Evolutionary conservation across 1,140 invertebrate species (phyloP).

Genomic region (Sycobia sp.): DNA sequence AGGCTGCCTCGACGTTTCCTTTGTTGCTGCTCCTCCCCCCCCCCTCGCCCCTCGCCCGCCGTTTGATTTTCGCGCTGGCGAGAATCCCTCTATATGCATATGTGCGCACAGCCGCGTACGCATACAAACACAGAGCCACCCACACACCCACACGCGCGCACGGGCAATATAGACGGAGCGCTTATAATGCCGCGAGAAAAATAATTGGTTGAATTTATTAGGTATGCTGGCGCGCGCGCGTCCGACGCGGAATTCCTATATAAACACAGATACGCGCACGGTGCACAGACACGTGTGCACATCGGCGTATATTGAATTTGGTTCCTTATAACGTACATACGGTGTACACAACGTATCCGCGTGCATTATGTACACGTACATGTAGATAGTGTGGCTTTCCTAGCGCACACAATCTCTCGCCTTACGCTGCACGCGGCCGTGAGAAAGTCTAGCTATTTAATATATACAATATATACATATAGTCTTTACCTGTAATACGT

Average conservation of each 20-base stretch:
- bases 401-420: neutral
- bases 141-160: too few species aligned
- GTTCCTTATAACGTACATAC: neutral
- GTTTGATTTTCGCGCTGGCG: neutral
- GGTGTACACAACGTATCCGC: neutral
- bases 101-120: too few species aligned
- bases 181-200: conserved; percentile 1
- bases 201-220: conserved; percentile 24
- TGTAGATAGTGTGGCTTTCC: neutral
- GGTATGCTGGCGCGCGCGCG: conserved; percentile 2
- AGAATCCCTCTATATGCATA: too few species aligned
- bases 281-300: too few species aligned
- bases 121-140: too few species aligned
- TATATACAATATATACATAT: conserved; percentile 11
- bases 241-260: neutral
- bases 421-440: neutral
- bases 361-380: neutral
- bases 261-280: too few species aligned
- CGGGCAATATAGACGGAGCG: too few species aligned
- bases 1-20: neutral
- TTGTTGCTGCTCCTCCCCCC: too few species aligned
- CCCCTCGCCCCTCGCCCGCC: neutral
- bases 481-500: conserved; percentile 20
- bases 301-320: conserved; percentile 17
- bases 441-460: conserved; percentile 30